Evolutionary conservation across 2,797 vertebrate species (phyloP).

Genomic region (Danionella dracula): DNA sequence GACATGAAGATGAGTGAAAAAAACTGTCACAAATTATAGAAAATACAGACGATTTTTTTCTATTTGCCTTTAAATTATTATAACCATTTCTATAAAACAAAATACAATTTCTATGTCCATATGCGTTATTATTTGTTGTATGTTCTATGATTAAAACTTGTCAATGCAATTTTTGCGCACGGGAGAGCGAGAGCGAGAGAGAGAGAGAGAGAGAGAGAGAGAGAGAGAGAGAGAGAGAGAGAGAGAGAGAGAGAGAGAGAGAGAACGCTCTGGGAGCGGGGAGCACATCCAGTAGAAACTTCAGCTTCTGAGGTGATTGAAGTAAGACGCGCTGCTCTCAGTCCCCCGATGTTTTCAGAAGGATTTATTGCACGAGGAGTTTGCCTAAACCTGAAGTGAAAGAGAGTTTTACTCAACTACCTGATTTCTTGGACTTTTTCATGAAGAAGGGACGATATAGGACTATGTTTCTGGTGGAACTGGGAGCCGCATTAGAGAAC

Average conservation of each 20-base stretch:
- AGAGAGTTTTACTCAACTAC: background rate
- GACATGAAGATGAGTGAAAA: no score
- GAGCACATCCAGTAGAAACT: conserved; percentile 23
- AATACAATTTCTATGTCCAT: no score
- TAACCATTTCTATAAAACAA: no score
- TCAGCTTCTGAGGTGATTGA: conserved; percentile 17
- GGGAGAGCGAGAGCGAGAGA: background rate
- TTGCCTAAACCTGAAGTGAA: background rate
- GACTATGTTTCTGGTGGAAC: conserved; percentile 23
- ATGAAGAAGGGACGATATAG: conserved; percentile 3
- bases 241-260: background rate
- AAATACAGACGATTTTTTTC: no score
- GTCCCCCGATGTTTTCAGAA: background rate
- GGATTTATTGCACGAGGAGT: conserved; percentile 7
- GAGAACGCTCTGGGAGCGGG: background rate
- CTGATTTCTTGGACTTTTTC: background rate
- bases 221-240: background rate
- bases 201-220: background rate
- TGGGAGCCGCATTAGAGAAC: conserved; percentile 26
- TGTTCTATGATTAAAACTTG: no score
- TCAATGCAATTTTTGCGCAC: no score
- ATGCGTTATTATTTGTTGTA: no score
- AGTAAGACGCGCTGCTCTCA: conserved; percentile 1
- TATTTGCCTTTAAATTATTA: no score
- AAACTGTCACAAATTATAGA: no score